Base-by-base conservation (phyloP, 2,797 vertebrate genomes). In the Gymnopithys bicolor region DNA sequence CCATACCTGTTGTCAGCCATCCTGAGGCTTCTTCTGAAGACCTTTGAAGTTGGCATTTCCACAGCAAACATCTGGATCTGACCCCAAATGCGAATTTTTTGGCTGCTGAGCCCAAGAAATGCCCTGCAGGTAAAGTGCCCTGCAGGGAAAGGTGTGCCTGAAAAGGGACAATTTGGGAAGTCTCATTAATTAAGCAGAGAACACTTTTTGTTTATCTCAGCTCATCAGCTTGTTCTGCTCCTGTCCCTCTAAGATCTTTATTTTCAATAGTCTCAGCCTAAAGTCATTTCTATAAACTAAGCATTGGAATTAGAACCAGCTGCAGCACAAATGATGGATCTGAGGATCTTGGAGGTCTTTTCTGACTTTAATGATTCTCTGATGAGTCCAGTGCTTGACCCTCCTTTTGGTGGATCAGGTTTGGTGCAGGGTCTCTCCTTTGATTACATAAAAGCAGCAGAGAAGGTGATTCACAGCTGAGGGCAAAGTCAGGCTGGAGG, bases 311-410 rank as follows among this genome's bases (percentile, higher is more conserved):
- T 0, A 3, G 55, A 78, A 43, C 16, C 19, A 35, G 46, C 22
- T 74, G 24, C n/a, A 11, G 28, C 17, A 21, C 10, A 11, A 30
- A 41, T 30, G 35, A 5, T 64, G 37, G 28, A 7, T 9, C 32
- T 32, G n/a, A 3, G 51, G 5, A 25, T 1, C 28, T 25, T 33
- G 13, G 70, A 25, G 17, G 17, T 30, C 23, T 58, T 64, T 39
- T 33, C n/a, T 23, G 43, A 0, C 27, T 21, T 7, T 27, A 27
- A 33, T 13, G 28, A 46, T 17, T 28, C 46, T 19, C 0, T 4
- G 51, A 9, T 45, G 37, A 23, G 4, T 23, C 10, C 19, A 16
- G 7, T 4, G 21, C 13, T 77, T 25, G 4, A 43, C 13, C n/a
- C 55, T 55, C 41, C 32, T 71, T 52, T 53, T 62, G 48, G 23